Percentiles rank a stretch among this genome's conserved stretches.
Conservation (phyloP, 2,113 vertebrate species). For the Sylvilagus bachmani region DNA sequence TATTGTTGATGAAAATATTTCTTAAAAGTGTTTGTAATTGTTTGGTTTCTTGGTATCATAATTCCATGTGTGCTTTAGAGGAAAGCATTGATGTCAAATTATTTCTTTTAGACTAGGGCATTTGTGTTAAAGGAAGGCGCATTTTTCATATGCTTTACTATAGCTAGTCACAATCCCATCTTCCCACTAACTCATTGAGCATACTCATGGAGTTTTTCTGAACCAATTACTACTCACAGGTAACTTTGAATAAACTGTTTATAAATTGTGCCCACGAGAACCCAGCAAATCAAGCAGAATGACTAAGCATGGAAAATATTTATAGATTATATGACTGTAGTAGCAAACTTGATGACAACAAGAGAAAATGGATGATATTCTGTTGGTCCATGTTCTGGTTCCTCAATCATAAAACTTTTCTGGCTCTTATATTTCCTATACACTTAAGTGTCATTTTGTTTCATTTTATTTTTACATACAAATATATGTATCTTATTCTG, state of each 20-base stretch:
- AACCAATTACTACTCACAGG: neutral
- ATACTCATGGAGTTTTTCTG: neutral
- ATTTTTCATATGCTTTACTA: neutral
- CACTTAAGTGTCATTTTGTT: neutral
- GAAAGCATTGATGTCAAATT: neutral
- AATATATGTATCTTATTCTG: neutral
- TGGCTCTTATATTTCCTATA: neutral
- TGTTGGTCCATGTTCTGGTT: neutral
- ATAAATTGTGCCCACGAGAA: neutral
- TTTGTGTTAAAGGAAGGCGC: neutral
- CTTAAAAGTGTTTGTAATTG: neutral
- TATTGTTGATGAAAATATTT: constrained; percentile 27
- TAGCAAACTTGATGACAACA: neutral
- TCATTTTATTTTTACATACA: neutral
- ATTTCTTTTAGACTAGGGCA: constrained; percentile 16
- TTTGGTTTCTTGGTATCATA: neutral
- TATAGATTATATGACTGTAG: neutral
- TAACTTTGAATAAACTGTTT: neutral
- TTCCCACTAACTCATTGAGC: neutral
- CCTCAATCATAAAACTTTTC: neutral
- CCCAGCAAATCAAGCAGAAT: neutral
- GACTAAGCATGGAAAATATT: neutral
- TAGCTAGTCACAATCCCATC: neutral
- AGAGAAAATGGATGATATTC: neutral
- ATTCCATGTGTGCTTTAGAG: neutral